Conservation (phyloP, 2,888 invertebrate species). For the Ophioninae sp. region DNA sequence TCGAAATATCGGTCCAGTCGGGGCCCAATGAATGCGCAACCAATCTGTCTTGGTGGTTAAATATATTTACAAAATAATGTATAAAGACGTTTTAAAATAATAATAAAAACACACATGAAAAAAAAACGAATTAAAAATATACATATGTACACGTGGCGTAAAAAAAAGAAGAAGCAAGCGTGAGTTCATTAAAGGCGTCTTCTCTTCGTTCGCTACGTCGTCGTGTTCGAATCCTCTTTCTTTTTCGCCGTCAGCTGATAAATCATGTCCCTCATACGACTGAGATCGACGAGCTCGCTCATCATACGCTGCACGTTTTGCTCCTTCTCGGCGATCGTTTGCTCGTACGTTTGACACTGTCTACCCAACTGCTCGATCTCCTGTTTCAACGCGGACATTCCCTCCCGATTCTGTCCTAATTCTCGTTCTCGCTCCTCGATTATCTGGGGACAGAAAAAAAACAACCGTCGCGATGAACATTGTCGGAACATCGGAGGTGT, state of each 20-base stretch:
- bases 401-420: constrained; percentile 70
- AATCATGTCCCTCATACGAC: constrained; percentile 78
- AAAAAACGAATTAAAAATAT: constrained; percentile 28
- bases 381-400: constrained; percentile 73
- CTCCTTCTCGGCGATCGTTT: constrained; percentile 73
- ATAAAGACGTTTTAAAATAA: constrained; percentile 37
- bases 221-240: constrained; percentile 66
- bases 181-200: constrained; percentile 40
- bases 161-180: constrained; percentile 32
- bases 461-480: not conserved
- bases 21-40: constrained; percentile 58
- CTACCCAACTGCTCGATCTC: constrained; percentile 72
- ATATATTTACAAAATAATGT: constrained; percentile 61
- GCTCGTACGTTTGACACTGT: constrained; percentile 70
- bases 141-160: constrained; percentile 39
- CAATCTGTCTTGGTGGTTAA: constrained; percentile 50
- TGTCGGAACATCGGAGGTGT: not conserved
- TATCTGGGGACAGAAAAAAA: constrained; percentile 60
- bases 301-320: constrained; percentile 68
- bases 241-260: constrained; percentile 76
- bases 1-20: not conserved
- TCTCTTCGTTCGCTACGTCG: constrained; percentile 50
- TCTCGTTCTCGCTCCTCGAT: constrained; percentile 72
- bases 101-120: constrained; percentile 12
- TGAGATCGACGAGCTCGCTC: constrained; percentile 71